These are phyloP conservation scores for Spongilla lacustris DNA, from an alignment of 37 sponge, comb jelly and placozoan genomes.

Conservation along the genomic window DNA sequence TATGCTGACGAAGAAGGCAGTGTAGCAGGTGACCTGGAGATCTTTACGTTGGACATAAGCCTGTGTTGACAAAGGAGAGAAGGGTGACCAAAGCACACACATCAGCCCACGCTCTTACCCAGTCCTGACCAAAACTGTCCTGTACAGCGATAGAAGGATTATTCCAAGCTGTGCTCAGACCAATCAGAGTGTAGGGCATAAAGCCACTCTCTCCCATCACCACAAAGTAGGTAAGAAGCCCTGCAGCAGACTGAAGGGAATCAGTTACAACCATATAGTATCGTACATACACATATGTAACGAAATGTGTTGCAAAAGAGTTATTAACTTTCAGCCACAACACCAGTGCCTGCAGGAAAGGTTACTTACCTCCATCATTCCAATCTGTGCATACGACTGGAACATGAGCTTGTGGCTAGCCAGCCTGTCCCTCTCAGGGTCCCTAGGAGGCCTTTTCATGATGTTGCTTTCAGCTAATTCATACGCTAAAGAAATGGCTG, in stretches of 20 bases:
- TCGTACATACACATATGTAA: no score
- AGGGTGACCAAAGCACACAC: background rate
- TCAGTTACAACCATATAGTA: background rate
- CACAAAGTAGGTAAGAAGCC: slow-evolving; percentile 87
- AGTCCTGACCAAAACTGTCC: slow-evolving; percentile 80
- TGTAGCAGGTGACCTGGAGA: slow-evolving; percentile 81
- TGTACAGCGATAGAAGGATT: slow-evolving; percentile 36
- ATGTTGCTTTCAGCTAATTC: slow-evolving; percentile 87
- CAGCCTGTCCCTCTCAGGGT: slow-evolving; percentile 58
- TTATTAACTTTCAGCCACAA: no score
- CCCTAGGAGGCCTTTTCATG: slow-evolving; percentile 68
- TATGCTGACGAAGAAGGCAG: slow-evolving; percentile 88
- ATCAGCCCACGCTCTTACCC: slow-evolving; percentile 40
- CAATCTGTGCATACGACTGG: slow-evolving; percentile 78
- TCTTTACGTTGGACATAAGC: slow-evolving; percentile 59
- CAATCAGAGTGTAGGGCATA: slow-evolving; percentile 44
- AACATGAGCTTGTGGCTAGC: slow-evolving; percentile 53
- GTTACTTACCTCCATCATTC: slow-evolving; percentile 65
- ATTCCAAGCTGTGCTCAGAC: slow-evolving; percentile 67
- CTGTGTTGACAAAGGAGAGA: slow-evolving; percentile 7
- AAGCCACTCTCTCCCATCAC: slow-evolving; percentile 88
- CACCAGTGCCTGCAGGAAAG: no score
- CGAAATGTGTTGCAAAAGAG: no score
- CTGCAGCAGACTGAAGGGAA: slow-evolving; percentile 63
- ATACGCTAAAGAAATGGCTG: slow-evolving; percentile 89